Conservation (phyloP, 2,797 vertebrate species). For the Paramormyrops hopkinsi region DNA sequence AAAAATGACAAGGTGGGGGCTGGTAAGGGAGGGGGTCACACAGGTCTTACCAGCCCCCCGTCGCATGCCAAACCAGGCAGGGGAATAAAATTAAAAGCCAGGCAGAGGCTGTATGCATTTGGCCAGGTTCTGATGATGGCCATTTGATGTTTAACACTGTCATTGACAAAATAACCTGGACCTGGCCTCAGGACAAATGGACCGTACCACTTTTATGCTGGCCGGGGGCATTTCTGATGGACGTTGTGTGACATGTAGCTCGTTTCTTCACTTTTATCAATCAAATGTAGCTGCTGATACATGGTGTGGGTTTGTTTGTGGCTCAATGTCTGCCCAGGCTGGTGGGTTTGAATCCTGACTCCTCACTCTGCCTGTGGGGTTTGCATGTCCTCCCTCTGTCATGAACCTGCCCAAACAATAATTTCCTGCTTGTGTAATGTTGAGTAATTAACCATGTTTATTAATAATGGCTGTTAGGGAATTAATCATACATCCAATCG, state of each 20-base stretch:
- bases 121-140: neutral
- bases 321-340: neutral
- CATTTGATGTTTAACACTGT: neutral
- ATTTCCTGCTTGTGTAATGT: neutral
- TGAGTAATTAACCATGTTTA: neutral
- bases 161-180: neutral
- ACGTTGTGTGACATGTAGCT: neutral
- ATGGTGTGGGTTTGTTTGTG: neutral
- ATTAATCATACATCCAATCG: neutral
- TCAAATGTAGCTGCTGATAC: neutral
- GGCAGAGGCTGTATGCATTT: neutral
- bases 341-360: neutral
- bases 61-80: neutral
- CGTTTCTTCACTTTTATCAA: neutral
- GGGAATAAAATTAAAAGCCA: neutral
- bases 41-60: neutral
- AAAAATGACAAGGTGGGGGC: neutral
- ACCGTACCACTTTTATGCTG: neutral
- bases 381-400: neutral
- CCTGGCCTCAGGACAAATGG: neutral
- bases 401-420: neutral
- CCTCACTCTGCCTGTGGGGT: neutral
- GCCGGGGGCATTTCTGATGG: neutral
- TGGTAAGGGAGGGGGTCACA: neutral
- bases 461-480: neutral